Conservation (phyloP, 2,888 invertebrate genomes). For the Pyrrhosoma nymphula region DNA sequence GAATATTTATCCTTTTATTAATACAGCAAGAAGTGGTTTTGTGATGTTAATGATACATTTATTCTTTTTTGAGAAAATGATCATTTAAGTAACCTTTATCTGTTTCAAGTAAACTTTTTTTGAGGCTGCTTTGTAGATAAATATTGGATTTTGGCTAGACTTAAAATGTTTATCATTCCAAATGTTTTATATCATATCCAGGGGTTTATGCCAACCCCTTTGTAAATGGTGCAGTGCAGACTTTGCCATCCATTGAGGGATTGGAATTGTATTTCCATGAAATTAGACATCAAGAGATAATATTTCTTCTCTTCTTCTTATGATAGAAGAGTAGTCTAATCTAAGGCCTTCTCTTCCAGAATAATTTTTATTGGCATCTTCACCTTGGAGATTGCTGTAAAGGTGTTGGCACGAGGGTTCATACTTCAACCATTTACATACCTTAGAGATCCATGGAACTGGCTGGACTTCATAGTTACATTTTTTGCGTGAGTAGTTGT, state of each 20-base stretch:
- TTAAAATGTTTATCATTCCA: conserved; percentile 49
- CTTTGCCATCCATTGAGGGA: conserved; percentile 42
- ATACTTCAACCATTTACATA: conserved; percentile 99
- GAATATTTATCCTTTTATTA: conserved; percentile 15
- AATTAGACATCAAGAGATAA: conserved; percentile 52
- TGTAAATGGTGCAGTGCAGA: conserved; percentile 52
- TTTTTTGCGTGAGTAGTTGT: conserved; percentile 98
- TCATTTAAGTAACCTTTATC: conserved; percentile 41
- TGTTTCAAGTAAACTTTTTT: conserved; percentile 53
- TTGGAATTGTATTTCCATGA: conserved; percentile 52
- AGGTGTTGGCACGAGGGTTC: conserved; percentile 99
- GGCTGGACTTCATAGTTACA: conserved; percentile 99
- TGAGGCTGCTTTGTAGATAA: conserved; percentile 63
- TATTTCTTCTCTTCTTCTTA: conserved; percentile 61
- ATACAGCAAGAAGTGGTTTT: conserved; percentile 50
- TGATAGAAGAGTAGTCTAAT: conserved; percentile 67
- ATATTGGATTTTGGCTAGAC: conserved; percentile 55
- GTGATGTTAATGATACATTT: conserved; percentile 37
- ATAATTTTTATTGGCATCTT: conserved; percentile 99
- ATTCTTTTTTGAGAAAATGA: conserved; percentile 36
- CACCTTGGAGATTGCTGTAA: conserved; percentile 99
- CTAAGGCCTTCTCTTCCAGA: conserved; percentile 83
- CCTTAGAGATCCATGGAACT: conserved; percentile 99
- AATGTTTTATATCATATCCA: conserved; percentile 43
- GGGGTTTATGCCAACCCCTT: conserved; percentile 56